A percentile compares a stretch with the other conserved stretches of the same genome.
Evolutionary conservation across 2,888 invertebrate genomes (phyloP).

Genomic region (Drosophila hamatofila): DNA sequence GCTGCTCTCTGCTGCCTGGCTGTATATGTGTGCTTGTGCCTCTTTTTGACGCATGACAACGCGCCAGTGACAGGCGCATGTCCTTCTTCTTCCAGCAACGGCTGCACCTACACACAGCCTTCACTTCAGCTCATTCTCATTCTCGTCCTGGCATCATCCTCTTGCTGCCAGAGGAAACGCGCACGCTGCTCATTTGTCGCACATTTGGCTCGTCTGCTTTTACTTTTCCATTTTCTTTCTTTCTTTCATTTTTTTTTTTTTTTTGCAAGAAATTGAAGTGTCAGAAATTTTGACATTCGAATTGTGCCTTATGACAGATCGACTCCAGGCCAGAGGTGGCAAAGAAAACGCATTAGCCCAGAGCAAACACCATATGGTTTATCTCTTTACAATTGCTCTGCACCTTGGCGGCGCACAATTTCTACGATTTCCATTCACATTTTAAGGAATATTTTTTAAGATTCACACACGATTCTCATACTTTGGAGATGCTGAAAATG

Average conservation of each 20-base stretch:
- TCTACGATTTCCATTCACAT: constrained; percentile 2
- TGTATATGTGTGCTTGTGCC: constrained; percentile 20
- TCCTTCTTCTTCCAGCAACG: constrained; percentile 53
- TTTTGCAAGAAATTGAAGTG: constrained; percentile 82
- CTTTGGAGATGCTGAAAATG: background rate
- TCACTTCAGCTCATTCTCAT: constrained; percentile 10
- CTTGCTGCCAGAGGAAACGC: constrained; percentile 55
- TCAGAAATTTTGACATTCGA: constrained; percentile 85
- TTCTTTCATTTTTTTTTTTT: constrained; percentile 11
- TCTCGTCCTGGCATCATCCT: constrained; percentile 5
- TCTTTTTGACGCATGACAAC: constrained; percentile 75
- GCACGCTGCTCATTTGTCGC: constrained; percentile 71
- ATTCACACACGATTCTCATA: background rate
- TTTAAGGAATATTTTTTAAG: constrained; percentile 7
- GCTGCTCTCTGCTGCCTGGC: constrained; percentile 44
- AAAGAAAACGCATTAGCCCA: constrained; percentile 61
- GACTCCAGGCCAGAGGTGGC: constrained; percentile 48
- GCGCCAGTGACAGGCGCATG: constrained; percentile 71
- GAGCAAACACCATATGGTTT: constrained; percentile 59
- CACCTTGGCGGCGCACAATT: constrained; percentile 32
- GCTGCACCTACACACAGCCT: constrained; percentile 68
- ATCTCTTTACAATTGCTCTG: constrained; percentile 39
- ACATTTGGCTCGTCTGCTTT: constrained; percentile 55
- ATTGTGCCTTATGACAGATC: constrained; percentile 81
- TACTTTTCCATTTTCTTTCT: constrained; percentile 7